Conservation (phyloP, 1,140 invertebrate species). For the Chlorops oryzae region DNA sequence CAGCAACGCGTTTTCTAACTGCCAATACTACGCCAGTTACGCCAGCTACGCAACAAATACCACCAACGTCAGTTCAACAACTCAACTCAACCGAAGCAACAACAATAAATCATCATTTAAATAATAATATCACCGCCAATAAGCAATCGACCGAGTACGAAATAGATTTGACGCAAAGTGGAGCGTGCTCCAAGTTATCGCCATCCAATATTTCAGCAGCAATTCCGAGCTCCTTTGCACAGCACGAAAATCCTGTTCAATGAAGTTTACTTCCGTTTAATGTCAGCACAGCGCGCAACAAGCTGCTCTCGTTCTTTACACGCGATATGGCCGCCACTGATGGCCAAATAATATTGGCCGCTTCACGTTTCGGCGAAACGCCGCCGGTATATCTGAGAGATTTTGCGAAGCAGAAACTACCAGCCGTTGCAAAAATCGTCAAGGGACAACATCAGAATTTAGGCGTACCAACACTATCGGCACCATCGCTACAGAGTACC, state of each 20-base stretch:
- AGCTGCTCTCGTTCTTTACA: constrained; percentile 46
- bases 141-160: neutral
- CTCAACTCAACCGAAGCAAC: constrained; percentile 1
- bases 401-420: constrained; percentile 69
- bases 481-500: constrained; percentile 74
- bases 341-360: constrained; percentile 76
- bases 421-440: constrained; percentile 81
- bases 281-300: constrained; percentile 45
- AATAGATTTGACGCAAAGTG: too few relatives aligned
- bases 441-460: constrained; percentile 87
- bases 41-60: constrained; percentile 16
- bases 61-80: constrained; percentile 14
- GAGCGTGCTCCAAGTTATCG: too few relatives aligned
- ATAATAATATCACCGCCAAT: neutral
- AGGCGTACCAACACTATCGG: constrained; percentile 77
- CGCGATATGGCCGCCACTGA: constrained; percentile 72
- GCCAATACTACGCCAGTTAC: constrained; percentile 15
- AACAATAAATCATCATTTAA: too few relatives aligned
- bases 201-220: too few relatives aligned
- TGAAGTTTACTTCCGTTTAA: constrained; percentile 48
- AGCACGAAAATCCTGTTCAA: constrained; percentile 34
- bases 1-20: constrained; percentile 42
- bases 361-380: constrained; percentile 77
- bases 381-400: constrained; percentile 44
- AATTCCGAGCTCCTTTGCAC: too few relatives aligned